A percentile compares a stretch with the other conserved stretches of the same genome.
These are phyloP conservation scores for Ctenoplectra terminalis DNA, from an alignment of 1,140 invertebrate genomes.

Conservation along the genomic window DNA sequence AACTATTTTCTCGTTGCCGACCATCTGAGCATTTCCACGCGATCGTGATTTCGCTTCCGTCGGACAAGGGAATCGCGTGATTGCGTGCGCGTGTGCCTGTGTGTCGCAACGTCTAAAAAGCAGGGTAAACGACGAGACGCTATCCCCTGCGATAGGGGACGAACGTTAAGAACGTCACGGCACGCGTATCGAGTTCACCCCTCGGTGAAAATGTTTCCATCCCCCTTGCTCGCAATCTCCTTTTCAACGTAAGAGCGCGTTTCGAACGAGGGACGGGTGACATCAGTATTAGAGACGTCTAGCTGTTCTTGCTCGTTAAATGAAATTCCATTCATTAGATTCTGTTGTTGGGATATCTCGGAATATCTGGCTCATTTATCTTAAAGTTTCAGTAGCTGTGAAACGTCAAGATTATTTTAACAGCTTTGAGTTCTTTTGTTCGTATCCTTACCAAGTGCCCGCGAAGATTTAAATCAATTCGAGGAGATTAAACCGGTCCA, in stretches of 20 bases:
- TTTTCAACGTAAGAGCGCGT: slow-evolving; percentile 39
- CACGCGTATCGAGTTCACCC: slow-evolving; percentile 33
- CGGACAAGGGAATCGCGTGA: slow-evolving; percentile 69
- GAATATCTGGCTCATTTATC: neutral
- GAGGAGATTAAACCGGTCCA: too few species aligned
- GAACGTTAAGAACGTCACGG: slow-evolving; percentile 51
- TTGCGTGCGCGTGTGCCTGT: slow-evolving; percentile 58
- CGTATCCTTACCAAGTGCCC: too few species aligned
- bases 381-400: neutral
- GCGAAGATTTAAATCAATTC: too few species aligned
- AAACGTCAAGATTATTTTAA: too few species aligned
- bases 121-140: slow-evolving; percentile 27
- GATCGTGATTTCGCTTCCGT: slow-evolving; percentile 68
- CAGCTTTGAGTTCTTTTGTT: neutral
- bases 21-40: slow-evolving; percentile 48
- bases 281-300: slow-evolving; percentile 52
- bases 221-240: slow-evolving; percentile 13
- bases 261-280: slow-evolving; percentile 34
- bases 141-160: slow-evolving; percentile 16
- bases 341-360: neutral
- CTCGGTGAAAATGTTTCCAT: slow-evolving; percentile 35
- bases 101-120: slow-evolving; percentile 49
- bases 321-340: slow-evolving; percentile 47
- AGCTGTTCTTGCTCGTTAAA: slow-evolving; percentile 45
- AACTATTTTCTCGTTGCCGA: slow-evolving; percentile 39